Percentiles rank a stretch among this genome's conserved stretches.
Evolutionary conservation across 1,140 invertebrate genomes (phyloP).

Genomic region (Tetranychus cinnabarinus): DNA sequence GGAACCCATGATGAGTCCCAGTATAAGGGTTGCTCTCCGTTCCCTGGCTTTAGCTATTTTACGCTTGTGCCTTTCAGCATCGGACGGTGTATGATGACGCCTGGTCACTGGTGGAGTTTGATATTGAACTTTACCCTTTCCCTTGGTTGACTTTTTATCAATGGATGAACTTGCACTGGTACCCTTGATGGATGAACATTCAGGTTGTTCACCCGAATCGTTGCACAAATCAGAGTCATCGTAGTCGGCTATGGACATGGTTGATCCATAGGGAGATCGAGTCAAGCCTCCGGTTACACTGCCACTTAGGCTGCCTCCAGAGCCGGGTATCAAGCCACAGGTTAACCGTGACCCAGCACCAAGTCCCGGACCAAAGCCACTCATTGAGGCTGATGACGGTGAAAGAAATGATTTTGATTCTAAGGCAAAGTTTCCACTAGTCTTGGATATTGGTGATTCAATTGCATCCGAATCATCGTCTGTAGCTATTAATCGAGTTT

Average conservation of each 20-base stretch:
- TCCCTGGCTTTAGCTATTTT: slow-evolving; percentile 86
- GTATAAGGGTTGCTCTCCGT: slow-evolving; percentile 79
- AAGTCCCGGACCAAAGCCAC: neutral
- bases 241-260: slow-evolving; percentile 11
- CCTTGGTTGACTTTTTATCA: neutral
- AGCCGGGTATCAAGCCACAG: neutral
- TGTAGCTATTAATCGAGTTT: slow-evolving; percentile 2
- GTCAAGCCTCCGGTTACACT: neutral
- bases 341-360: neutral
- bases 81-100: slow-evolving; percentile 25
- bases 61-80: slow-evolving; percentile 76
- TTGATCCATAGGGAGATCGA: slow-evolving; percentile 11
- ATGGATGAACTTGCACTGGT: too few relatives aligned
- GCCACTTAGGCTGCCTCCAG: slow-evolving; percentile 4
- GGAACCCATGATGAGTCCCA: slow-evolving; percentile 93
- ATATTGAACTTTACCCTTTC: slow-evolving; percentile 2
- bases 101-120: slow-evolving; percentile 32
- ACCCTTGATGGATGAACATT: neutral
- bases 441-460: slow-evolving; percentile 4
- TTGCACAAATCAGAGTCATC: slow-evolving; percentile 9
- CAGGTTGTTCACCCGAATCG: neutral
- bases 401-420: neutral
- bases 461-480: slow-evolving; percentile 9
- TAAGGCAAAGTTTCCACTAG: neutral
- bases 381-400: too few relatives aligned